Evolutionary conservation across 1,140 invertebrate genomes (phyloP).

Genomic region (Calephelis virginiensis): DNA sequence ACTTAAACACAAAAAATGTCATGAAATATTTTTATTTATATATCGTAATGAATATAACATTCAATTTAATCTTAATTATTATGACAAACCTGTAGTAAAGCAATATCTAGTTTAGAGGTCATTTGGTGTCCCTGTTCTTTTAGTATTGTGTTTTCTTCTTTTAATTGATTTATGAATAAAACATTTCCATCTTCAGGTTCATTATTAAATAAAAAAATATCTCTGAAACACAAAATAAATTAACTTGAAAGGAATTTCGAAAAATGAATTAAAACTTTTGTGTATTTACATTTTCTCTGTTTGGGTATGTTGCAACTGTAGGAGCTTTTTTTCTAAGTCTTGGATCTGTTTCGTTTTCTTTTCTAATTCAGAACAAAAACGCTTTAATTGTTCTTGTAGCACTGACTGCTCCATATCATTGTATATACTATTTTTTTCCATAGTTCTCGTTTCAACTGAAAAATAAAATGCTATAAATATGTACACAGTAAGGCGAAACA

Average conservation of each 20-base stretch:
- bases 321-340: conserved; percentile 37
- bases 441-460: conserved; percentile 23
- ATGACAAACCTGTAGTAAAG: conserved; percentile 21
- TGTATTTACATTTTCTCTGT: conserved; percentile 46
- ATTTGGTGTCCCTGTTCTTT: conserved; percentile 48
- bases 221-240: conserved; percentile 39
- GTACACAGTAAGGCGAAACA: too few relatives aligned
- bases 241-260: too few relatives aligned
- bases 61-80: background rate
- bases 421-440: conserved; percentile 24
- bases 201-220: conserved; percentile 37
- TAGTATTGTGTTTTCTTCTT: conserved; percentile 45
- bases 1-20: conserved; percentile 40
- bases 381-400: conserved; percentile 46
- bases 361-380: conserved; percentile 40
- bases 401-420: conserved; percentile 37
- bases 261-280: too few relatives aligned
- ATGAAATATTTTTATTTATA: too few relatives aligned
- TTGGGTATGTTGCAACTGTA: conserved; percentile 46
- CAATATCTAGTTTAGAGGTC: conserved; percentile 44
- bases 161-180: conserved; percentile 44
- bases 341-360: conserved; percentile 46
- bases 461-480: background rate
- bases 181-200: conserved; percentile 44
- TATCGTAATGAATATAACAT: too few relatives aligned